A percentile compares a stretch with the other conserved stretches of the same genome.
These are phyloP conservation scores for Bombycilla garrulus DNA, from an alignment of 2,113 vertebrate species.

Conservation along the genomic window DNA sequence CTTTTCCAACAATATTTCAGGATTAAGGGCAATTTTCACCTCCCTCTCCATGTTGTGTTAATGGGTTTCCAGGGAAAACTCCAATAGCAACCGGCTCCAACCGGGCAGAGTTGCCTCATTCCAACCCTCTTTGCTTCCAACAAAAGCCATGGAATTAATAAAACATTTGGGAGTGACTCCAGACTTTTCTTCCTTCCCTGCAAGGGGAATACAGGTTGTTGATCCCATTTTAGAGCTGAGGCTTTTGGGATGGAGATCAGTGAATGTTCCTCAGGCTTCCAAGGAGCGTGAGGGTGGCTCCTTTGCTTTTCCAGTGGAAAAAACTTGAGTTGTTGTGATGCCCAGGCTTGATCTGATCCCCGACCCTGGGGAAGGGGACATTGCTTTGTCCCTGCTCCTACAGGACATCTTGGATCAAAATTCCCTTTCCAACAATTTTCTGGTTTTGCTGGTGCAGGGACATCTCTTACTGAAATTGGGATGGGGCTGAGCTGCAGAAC, in stretches of 20 bases:
- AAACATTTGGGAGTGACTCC: background rate
- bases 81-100: background rate
- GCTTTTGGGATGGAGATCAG: background rate
- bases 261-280: background rate
- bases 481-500: background rate
- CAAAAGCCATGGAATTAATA: background rate
- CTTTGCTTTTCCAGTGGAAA: accelerated
- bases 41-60: background rate
- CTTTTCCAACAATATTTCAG: background rate
- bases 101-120: background rate
- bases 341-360: background rate
- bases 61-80: background rate
- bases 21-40: background rate
- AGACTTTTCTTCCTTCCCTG: background rate
- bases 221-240: background rate
- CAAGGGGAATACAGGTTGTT: background rate
- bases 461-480: background rate
- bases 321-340: background rate
- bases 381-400: background rate
- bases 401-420: background rate
- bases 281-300: background rate
- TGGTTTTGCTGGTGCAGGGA: accelerated
- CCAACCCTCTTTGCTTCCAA: background rate
- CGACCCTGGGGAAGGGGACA: background rate
- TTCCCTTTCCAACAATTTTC: background rate